A percentile compares a stretch with the other conserved stretches of the same genome.
Conservation (phyloP, 1,140 invertebrate genomes). For the Ctenoplectra terminalis region DNA sequence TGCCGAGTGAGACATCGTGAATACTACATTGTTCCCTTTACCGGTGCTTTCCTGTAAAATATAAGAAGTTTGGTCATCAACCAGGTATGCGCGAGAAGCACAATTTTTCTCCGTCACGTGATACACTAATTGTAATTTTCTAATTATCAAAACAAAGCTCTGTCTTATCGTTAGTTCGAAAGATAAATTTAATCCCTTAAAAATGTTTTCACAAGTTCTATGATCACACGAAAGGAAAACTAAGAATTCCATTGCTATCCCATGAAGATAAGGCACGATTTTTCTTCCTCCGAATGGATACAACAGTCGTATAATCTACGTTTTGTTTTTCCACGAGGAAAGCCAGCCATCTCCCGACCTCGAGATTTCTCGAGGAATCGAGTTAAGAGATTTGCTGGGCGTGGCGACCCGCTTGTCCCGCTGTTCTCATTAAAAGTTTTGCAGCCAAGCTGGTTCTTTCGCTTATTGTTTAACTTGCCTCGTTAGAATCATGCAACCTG, state of each 20-base stretch:
- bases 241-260: background rate
- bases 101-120: background rate
- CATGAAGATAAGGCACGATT: conserved; percentile 1
- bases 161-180: no score
- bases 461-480: conserved; percentile 61
- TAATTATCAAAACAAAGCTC: background rate
- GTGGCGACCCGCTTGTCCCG: background rate
- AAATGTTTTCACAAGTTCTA: background rate
- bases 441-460: conserved; percentile 15
- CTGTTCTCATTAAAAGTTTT: conserved; percentile 58
- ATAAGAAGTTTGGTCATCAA: background rate
- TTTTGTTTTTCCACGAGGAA: background rate
- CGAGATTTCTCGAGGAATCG: background rate
- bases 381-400: background rate
- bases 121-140: no score
- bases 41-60: background rate
- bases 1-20: background rate
- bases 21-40: accelerated
- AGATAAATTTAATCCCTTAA: background rate
- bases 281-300: no score
- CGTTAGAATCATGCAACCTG: conserved; percentile 50
- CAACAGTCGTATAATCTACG: no score
- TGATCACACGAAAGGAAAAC: background rate
- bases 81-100: background rate
- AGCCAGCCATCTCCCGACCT: background rate